A percentile compares a stretch with the other conserved stretches of the same genome.
Evolutionary conservation across 2,888 invertebrate species (phyloP).

Genomic region (Apodemia mormo): DNA sequence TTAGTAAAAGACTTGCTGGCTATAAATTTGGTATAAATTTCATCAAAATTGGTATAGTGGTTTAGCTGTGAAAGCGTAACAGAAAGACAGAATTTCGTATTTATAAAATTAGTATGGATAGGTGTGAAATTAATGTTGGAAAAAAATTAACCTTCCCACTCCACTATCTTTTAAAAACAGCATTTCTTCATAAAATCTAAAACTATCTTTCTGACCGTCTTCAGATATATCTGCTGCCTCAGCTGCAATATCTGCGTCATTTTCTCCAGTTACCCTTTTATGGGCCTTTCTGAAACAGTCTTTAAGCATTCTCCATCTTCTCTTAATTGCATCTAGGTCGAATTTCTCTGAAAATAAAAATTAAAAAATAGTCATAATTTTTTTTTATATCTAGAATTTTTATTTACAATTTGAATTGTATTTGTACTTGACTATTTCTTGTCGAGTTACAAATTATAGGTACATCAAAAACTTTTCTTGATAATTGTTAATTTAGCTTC

Average conservation of each 20-base stretch:
- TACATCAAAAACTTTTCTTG: too few species aligned
- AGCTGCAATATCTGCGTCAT: not conserved
- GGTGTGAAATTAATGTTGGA: not conserved
- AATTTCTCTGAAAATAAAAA: conserved; percentile 2
- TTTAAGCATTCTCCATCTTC: conserved; percentile 14
- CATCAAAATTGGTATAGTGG: too few species aligned
- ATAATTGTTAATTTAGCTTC: too few species aligned
- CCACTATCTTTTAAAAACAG: conserved; percentile 11
- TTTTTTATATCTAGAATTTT: too few species aligned
- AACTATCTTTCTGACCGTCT: conserved; percentile 1
- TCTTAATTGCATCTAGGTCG: not conserved
- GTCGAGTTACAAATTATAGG: too few species aligned
- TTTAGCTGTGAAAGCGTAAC: too few species aligned
- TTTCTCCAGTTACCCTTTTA: not conserved
- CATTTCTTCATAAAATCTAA: conserved; percentile 15
- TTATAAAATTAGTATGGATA: not conserved
- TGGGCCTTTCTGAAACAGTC: not conserved
- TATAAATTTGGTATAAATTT: too few species aligned
- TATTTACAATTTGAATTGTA: too few species aligned
- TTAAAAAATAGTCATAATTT: too few species aligned
- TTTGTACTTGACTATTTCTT: too few species aligned
- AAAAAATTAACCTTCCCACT: not conserved
- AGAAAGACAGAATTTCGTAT: too few species aligned
- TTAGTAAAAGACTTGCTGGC: too few species aligned
- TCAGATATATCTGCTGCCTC: conserved; percentile 8